Percentiles rank a stretch among this genome's conserved stretches.
Evolutionary conservation across 1,140 invertebrate species (phyloP).

Genomic region (Wasmannia auropunctata): DNA sequence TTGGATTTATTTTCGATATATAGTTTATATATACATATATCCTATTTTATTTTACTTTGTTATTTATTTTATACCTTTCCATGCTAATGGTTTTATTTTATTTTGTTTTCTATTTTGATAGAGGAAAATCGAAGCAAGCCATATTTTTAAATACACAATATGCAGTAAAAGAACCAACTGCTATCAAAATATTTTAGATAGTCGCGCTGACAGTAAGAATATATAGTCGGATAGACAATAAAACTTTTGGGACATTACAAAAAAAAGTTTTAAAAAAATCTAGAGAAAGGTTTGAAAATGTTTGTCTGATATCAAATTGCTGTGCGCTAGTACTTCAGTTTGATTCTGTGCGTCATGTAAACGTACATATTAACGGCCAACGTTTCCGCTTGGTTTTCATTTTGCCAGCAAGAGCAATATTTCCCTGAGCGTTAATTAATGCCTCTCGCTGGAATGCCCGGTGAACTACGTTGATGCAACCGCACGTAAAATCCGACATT

Average conservation of each 20-base stretch:
- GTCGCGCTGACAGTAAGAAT: background rate
- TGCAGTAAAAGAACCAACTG: background rate
- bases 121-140: background rate
- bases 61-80: background rate
- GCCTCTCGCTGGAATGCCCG: background rate
- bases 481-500: background rate
- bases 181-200: background rate
- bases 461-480: background rate
- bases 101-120: constrained; percentile 15
- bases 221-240: background rate
- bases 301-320: constrained; percentile 7
- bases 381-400: constrained; percentile 4
- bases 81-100: constrained; percentile 8
- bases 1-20: background rate
- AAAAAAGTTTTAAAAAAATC: background rate
- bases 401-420: constrained; percentile 10
- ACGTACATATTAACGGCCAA: constrained; percentile 23
- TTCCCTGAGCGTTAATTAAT: constrained; percentile 45
- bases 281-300: background rate
- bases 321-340: background rate
- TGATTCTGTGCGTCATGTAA: background rate
- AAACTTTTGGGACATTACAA: background rate
- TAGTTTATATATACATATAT: background rate
- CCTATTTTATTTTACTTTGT: constrained; percentile 14
- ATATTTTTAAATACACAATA: background rate